phyloP scores from a whole-genome alignment of 2,797 vertebrate genomes.

The Neosalanx taihuensis region DNA sequence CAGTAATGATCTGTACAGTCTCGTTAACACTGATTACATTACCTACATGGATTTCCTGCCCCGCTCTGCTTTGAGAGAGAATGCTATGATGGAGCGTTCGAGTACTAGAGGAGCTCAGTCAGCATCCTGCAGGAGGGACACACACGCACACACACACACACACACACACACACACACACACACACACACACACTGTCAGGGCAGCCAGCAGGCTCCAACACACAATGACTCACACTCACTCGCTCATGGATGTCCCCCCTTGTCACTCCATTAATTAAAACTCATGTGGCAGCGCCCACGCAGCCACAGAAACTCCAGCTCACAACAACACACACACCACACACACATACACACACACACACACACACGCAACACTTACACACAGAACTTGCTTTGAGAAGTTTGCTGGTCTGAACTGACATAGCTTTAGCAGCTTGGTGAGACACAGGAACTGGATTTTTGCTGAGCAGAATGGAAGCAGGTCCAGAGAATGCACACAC shows the following conservation, averaged over 20 bases:
- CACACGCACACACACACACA: slow-evolving; percentile 10
- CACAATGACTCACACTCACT: neutral
- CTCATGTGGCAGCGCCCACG: neutral
- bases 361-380: neutral
- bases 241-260: slow-evolving; percentile 1
- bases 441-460: neutral
- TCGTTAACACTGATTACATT: slow-evolving; percentile 14
- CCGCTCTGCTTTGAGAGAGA: neutral
- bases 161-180: neutral
- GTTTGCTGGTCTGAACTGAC: neutral
- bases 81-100: neutral
- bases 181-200: neutral
- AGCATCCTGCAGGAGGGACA: neutral
- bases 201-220: neutral
- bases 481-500: neutral
- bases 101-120: neutral
- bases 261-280: slow-evolving; percentile 10
- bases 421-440: slow-evolving; percentile 2
- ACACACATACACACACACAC: neutral
- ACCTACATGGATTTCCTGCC: slow-evolving; percentile 1
- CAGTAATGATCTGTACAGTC: slow-evolving; percentile 18
- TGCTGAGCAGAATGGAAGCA: neutral
- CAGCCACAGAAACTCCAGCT: neutral
- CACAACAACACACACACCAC: neutral
- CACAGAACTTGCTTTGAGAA: neutral